Percentiles rank a stretch among this genome's conserved stretches.
Evolutionary conservation across 2,797 vertebrate species (phyloP).

Genomic region (Neomorphus geoffroyi): DNA sequence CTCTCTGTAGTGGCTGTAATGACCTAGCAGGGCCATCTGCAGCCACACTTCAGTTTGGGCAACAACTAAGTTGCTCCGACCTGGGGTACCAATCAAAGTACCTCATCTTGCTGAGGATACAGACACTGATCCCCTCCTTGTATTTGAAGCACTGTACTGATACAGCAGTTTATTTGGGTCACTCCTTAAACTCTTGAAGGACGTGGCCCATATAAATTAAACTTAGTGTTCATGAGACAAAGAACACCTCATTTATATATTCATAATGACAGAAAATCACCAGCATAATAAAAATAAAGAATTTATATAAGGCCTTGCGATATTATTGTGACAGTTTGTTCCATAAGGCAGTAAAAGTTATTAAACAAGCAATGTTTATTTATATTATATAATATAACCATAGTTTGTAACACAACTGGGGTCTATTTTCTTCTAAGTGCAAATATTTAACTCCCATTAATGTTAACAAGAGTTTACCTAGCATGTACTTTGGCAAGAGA

Average conservation of each 20-base stretch:
- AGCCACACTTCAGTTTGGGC: background rate
- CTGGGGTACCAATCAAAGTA: background rate
- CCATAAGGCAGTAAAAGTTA: background rate
- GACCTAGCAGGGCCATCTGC: background rate
- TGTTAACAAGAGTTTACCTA: conserved; percentile 67
- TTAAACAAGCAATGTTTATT: conserved; percentile 40
- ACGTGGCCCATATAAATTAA: background rate
- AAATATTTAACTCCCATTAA: conserved; percentile 67
- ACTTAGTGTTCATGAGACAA: background rate
- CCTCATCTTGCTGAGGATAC: background rate
- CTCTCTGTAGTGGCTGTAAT: conserved; percentile 11
- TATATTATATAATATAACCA: conserved; percentile 39
- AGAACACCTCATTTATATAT: background rate
- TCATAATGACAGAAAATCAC: background rate
- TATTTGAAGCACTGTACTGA: background rate
- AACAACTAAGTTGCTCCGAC: background rate
- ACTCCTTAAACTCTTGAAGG: background rate
- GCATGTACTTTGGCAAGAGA: conserved; percentile 48
- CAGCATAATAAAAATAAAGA: background rate
- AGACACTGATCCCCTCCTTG: background rate
- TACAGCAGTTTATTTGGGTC: conserved; percentile 1
- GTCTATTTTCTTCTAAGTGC: conserved; percentile 50
- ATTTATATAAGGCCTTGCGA: background rate
- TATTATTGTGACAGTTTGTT: background rate
- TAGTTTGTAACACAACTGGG: conserved; percentile 29